A percentile compares a stretch with the other conserved stretches of the same genome.
phyloP scores from a whole-genome alignment of 1,140 invertebrate species.

The Melanaphis sacchari region DNA sequence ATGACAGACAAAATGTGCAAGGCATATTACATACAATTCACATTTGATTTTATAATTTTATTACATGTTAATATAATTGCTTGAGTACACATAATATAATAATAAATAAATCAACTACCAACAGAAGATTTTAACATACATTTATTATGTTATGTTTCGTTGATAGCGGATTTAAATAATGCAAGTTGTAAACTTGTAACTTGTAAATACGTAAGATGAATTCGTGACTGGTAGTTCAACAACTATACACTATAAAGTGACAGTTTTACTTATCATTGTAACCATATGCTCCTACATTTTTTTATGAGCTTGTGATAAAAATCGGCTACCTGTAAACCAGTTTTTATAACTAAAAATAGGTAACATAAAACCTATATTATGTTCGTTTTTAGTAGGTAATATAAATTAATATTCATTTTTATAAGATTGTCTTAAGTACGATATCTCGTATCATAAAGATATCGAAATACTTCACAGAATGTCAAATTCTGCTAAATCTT shows the following conservation, averaged over 20 bases:
- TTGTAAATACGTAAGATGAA: background rate
- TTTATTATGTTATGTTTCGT: background rate
- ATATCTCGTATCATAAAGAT: background rate
- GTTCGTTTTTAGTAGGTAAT: background rate
- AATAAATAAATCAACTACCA: background rate
- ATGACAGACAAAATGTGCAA: background rate
- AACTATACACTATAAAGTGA: background rate
- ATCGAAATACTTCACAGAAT: background rate
- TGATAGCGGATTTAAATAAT: constrained; percentile 2
- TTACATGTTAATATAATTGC: background rate
- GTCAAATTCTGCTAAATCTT: background rate
- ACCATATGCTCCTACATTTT: background rate
- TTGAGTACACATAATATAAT: background rate
- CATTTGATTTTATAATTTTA: background rate
- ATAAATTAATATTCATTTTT: background rate
- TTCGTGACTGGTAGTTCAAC: background rate
- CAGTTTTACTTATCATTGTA: background rate
- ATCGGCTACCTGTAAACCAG: background rate
- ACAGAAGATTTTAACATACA: background rate
- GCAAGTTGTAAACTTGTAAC: background rate
- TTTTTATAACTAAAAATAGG: background rate
- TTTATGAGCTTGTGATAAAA: background rate
- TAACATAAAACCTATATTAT: background rate
- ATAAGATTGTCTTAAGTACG: background rate
- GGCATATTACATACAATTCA: background rate